Percentiles rank a stretch among this genome's conserved stretches.
Conservation (phyloP, 2,113 vertebrate genomes). For the Seriola dumerili region DNA sequence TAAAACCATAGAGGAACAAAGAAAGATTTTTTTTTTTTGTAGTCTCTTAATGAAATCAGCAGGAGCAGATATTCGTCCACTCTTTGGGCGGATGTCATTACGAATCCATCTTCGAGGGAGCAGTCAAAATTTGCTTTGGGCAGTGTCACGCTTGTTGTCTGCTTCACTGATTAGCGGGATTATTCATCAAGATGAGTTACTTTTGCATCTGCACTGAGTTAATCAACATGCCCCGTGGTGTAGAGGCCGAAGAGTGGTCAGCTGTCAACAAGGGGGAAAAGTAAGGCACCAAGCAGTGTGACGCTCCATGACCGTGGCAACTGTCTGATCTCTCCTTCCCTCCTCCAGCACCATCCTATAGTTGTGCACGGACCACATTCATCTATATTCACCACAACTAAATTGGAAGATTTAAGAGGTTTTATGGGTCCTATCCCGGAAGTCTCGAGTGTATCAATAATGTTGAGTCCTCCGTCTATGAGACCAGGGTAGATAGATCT, state of each 20-base stretch:
- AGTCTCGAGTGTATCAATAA: constrained; percentile 73
- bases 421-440: constrained; percentile 72
- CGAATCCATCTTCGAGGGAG: constrained; percentile 44
- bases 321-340: constrained; percentile 16
- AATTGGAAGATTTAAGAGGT: constrained; percentile 75
- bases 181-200: constrained; percentile 64
- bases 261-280: constrained; percentile 34
- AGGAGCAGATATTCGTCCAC: constrained; percentile 12
- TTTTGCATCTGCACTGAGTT: constrained; percentile 53
- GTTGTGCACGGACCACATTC: constrained; percentile 50
- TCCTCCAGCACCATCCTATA: constrained; percentile 32
- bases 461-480: constrained; percentile 75
- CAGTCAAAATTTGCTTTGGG: constrained; percentile 42
- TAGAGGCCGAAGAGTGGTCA: constrained; percentile 44
- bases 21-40: constrained; percentile 15
- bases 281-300: constrained; percentile 25
- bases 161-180: constrained; percentile 62
- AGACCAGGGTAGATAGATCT: constrained; percentile 70
- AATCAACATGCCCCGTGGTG: constrained; percentile 58
- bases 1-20: neutral
- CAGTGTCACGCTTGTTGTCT: constrained; percentile 52
- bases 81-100: constrained; percentile 58
- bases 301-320: constrained; percentile 26
- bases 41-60: constrained; percentile 43
- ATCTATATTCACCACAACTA: constrained; percentile 78